phyloP scores from a whole-genome alignment of 2,113 vertebrate genomes.

The Leptosomus discolor region DNA sequence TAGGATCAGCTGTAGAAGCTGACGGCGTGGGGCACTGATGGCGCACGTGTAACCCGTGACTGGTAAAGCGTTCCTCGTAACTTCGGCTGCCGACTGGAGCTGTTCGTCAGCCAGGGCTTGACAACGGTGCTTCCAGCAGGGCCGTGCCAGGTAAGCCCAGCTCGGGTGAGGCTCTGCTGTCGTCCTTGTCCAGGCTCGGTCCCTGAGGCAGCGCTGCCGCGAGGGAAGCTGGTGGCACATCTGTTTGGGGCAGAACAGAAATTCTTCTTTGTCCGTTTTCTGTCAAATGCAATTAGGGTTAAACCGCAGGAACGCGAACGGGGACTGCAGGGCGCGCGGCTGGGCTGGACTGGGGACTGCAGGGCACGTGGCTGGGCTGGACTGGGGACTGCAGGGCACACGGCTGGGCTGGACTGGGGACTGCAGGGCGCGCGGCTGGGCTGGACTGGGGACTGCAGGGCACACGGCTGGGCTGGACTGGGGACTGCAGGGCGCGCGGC shows the following conservation, averaged over 20 bases:
- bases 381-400: too few species aligned
- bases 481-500: too few species aligned
- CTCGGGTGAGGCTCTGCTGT: neutral
- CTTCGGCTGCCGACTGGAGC: neutral
- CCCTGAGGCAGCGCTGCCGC: rapidly evolving
- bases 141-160: neutral
- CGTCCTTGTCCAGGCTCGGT: neutral
- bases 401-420: too few species aligned
- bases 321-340: neutral
- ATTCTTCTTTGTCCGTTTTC: neutral
- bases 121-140: neutral
- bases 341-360: too few species aligned
- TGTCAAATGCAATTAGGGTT: neutral
- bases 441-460: too few species aligned
- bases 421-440: too few species aligned
- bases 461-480: too few species aligned
- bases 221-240: too few species aligned
- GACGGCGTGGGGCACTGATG: neutral
- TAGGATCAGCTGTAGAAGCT: neutral
- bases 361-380: too few species aligned
- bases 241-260: neutral
- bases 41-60: rapidly evolving
- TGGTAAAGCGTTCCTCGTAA: neutral
- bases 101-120: neutral
- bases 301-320: neutral